A percentile compares a stretch with the other conserved stretches of the same genome.
Evolutionary conservation across 2,888 invertebrate genomes (phyloP).

Genomic region (Nineta flava): DNA sequence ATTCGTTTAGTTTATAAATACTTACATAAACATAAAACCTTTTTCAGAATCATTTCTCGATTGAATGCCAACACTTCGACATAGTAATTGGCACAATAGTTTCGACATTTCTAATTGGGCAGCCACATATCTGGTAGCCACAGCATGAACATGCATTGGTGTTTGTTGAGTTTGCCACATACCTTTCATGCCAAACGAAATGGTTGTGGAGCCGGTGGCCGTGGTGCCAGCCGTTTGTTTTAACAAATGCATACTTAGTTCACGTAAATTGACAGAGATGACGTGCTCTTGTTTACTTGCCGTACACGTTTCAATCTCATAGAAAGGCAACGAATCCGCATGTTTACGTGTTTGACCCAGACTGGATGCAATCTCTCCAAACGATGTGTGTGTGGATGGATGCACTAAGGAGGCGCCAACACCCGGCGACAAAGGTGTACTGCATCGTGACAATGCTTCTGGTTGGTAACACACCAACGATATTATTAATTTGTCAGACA

Average conservation of each 20-base stretch:
- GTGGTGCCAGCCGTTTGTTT: slow-evolving; percentile 40
- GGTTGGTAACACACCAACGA: slow-evolving; percentile 77
- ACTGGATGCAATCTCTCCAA: slow-evolving; percentile 31
- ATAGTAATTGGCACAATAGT: slow-evolving; percentile 57
- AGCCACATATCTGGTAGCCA: slow-evolving; percentile 64
- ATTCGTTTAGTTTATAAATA: slow-evolving; percentile 5
- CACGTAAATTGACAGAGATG: slow-evolving; percentile 74
- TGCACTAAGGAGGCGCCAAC: slow-evolving; percentile 29
- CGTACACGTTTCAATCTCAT: slow-evolving; percentile 70
- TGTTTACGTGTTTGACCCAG: slow-evolving; percentile 28
- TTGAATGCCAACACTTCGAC: slow-evolving; percentile 49
- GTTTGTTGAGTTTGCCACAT: slow-evolving; percentile 39
- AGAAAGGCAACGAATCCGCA: slow-evolving; percentile 55
- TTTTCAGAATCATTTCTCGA: slow-evolving; percentile 52
- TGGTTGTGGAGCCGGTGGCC: slow-evolving; percentile 28
- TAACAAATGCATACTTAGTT: slow-evolving; percentile 67
- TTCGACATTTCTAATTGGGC: slow-evolving; percentile 69
- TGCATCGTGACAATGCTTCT: slow-evolving; percentile 69
- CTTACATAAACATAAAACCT: slow-evolving; percentile 66
- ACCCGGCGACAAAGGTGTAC: slow-evolving; percentile 68
- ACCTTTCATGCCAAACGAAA: slow-evolving; percentile 22
- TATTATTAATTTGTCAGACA: slow-evolving; percentile 61
- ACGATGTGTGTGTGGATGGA: slow-evolving; percentile 24
- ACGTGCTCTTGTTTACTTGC: slow-evolving; percentile 80
- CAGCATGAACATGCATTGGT: slow-evolving; percentile 59